Percentiles rank a stretch among this genome's conserved stretches.
Evolutionary conservation across 2,797 vertebrate species (phyloP).

Genomic region (Sternarchorhynchus goeldii): DNA sequence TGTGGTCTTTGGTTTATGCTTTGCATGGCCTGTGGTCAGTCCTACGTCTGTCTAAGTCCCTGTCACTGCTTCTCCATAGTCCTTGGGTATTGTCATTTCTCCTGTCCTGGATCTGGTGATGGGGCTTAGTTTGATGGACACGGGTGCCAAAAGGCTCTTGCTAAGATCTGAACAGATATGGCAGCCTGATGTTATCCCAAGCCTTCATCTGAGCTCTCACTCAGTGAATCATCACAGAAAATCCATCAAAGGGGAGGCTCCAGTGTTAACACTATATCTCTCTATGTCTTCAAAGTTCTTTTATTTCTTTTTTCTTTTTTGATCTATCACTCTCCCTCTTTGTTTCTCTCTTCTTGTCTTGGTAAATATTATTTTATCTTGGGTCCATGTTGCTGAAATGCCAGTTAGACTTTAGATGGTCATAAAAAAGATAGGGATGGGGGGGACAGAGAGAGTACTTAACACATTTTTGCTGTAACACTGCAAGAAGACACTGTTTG

Average conservation of each 20-base stretch:
- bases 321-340: neutral
- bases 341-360: neutral
- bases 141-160: neutral
- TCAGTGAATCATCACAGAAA: conserved; percentile 39
- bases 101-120: conserved; percentile 15
- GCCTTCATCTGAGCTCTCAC: conserved; percentile 29
- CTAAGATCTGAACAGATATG: conserved; percentile 14
- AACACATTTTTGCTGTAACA: too few relatives aligned
- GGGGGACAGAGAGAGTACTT: too few relatives aligned
- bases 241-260: conserved; percentile 31
- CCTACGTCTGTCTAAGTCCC: conserved; percentile 1
- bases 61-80: neutral
- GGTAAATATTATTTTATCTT: conserved; percentile 9
- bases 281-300: conserved; percentile 27
- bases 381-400: neutral
- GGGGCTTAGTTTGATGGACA: conserved; percentile 26
- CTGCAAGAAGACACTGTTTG: too few relatives aligned
- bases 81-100: neutral
- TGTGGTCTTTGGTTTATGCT: neutral
- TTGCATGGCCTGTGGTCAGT: neutral
- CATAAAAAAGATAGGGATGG: neutral
- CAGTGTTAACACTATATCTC: conserved; percentile 18
- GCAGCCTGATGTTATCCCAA: conserved; percentile 41
- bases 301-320: conserved; percentile 13
- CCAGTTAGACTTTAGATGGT: neutral